These are phyloP conservation scores for Caenorhabditis tropicalis DNA, from an alignment of 1,140 invertebrate genomes.

Conservation along the genomic window DNA sequence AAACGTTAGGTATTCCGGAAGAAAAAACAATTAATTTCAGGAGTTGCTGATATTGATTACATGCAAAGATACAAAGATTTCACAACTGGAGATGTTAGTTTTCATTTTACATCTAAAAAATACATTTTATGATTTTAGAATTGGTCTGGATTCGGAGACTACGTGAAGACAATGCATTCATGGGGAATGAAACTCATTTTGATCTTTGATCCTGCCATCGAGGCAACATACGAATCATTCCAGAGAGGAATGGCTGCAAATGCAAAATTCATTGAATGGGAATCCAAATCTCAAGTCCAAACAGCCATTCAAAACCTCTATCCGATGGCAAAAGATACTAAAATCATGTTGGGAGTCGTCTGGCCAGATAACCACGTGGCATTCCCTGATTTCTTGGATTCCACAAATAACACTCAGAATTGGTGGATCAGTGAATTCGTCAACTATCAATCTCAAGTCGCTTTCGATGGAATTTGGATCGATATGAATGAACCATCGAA, in stretches of 20 bases:
- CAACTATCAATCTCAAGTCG: constrained; percentile 34
- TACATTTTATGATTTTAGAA: constrained; percentile 32
- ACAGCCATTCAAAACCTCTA: constrained; percentile 54
- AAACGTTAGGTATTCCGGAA: too few species aligned
- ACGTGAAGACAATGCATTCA: constrained; percentile 53
- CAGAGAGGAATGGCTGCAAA: constrained; percentile 41
- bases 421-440: constrained; percentile 59
- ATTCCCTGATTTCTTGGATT: constrained; percentile 72
- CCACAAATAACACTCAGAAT: constrained; percentile 49
- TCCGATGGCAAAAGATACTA: constrained; percentile 58
- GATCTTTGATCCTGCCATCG: constrained; percentile 59
- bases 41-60: constrained; percentile 80
- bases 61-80: constrained; percentile 87
- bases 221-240: constrained; percentile 57
- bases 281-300: constrained; percentile 49
- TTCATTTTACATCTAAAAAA: not conserved
- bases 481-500: constrained; percentile 66
- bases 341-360: constrained; percentile 66
- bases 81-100: constrained; percentile 77
- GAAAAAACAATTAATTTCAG: too few species aligned
- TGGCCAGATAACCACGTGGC: constrained; percentile 71
- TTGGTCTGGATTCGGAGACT: constrained; percentile 51
- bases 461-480: constrained; percentile 65
- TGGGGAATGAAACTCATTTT: constrained; percentile 50
- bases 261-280: constrained; percentile 61